Conservation (phyloP, 1,140 invertebrate genomes). For the Hycleus cichorii region DNA sequence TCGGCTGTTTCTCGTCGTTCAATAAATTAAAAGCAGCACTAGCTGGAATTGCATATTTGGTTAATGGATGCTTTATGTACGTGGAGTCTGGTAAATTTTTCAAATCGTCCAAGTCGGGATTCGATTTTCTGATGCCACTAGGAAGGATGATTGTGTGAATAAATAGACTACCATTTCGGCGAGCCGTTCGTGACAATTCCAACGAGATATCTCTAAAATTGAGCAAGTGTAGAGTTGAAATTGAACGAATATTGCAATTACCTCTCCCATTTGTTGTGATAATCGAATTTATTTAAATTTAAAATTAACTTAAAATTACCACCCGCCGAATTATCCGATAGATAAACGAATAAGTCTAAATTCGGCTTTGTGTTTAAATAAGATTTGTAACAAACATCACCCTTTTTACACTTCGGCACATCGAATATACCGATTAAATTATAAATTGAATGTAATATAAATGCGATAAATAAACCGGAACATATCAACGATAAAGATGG, state of each 20-base stretch:
- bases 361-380: conserved; percentile 36
- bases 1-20: conserved; percentile 24
- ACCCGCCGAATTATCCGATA: conserved; percentile 32
- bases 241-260: conserved; percentile 15
- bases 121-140: conserved; percentile 13
- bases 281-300: conserved; percentile 32
- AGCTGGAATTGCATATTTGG: conserved; percentile 33
- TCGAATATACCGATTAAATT: conserved; percentile 33
- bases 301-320: conserved; percentile 28
- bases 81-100: conserved; percentile 24
- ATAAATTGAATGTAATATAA: conserved; percentile 34
- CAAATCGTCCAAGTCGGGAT: conserved; percentile 21
- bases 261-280: conserved; percentile 31
- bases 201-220: conserved; percentile 30
- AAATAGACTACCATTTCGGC: conserved; percentile 34
- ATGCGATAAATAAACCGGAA: conserved; percentile 28
- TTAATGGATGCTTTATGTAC: conserved; percentile 32
- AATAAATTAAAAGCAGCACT: conserved; percentile 38
- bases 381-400: conserved; percentile 34
- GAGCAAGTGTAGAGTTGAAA: background rate
- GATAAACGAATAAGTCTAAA: conserved; percentile 34
- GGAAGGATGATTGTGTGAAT: conserved; percentile 34
- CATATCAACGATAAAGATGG: conserved; percentile 27
- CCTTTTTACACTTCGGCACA: conserved; percentile 29
- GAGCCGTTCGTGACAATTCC: conserved; percentile 22